phyloP scores from a whole-genome alignment of 2,888 invertebrate genomes.

The Buathra laborator region DNA sequence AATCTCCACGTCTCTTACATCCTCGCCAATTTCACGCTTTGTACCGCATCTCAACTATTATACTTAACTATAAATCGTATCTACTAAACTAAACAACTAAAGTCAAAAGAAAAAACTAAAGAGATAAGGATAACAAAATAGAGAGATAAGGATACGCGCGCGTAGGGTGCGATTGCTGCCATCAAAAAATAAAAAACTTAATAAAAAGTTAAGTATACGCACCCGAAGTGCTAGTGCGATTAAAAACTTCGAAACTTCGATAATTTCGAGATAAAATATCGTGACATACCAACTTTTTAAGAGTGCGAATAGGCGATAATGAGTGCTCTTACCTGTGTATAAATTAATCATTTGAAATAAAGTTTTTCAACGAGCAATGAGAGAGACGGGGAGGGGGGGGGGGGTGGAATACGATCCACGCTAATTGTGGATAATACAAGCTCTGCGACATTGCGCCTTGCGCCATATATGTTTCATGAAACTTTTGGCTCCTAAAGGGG shows the following conservation, averaged over 20 bases:
- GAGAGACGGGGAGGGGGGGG: slow-evolving; percentile 19
- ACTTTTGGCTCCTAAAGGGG: slow-evolving; percentile 29
- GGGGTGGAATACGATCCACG: slow-evolving; percentile 11
- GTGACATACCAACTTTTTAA: background rate
- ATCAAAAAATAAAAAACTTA: too few relatives aligned
- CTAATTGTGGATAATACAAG: slow-evolving; percentile 2
- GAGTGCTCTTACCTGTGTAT: slow-evolving; percentile 60
- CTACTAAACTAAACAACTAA: too few relatives aligned
- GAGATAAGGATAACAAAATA: too few relatives aligned
- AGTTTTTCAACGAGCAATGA: slow-evolving; percentile 45
- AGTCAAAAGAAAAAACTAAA: too few relatives aligned
- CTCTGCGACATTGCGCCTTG: slow-evolving; percentile 31
- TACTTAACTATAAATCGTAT: background rate
- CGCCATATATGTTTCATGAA: slow-evolving; percentile 2
- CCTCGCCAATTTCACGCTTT: background rate
- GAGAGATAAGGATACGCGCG: too few relatives aligned
- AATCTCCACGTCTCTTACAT: background rate
- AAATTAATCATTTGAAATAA: slow-evolving; percentile 62
- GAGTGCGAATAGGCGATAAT: slow-evolving; percentile 68
- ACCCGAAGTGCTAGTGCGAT: too few relatives aligned
- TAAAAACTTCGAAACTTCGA: too few relatives aligned
- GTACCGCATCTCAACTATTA: background rate
- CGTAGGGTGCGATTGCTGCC: too few relatives aligned
- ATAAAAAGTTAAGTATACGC: too few relatives aligned
- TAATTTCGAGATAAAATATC: too few relatives aligned